These are phyloP conservation scores for Felis chaus DNA, from an alignment of 2,113 vertebrate genomes.

Conservation along the genomic window DNA sequence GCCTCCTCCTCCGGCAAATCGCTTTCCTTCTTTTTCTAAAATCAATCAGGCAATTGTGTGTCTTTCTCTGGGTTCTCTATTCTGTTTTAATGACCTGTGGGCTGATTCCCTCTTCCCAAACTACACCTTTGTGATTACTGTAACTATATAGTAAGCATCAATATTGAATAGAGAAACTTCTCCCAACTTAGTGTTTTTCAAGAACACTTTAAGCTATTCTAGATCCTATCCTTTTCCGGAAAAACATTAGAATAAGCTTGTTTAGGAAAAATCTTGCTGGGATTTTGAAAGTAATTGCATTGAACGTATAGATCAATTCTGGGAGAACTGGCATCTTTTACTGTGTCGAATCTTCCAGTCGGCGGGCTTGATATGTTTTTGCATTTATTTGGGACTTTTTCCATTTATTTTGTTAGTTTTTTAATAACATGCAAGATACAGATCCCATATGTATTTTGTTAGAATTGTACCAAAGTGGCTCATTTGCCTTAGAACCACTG, in stretches of 20 bases:
- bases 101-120: not conserved
- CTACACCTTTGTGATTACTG: not conserved
- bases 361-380: not conserved
- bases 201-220: not conserved
- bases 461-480: not conserved
- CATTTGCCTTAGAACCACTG: not conserved
- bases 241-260: not conserved
- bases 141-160: not conserved
- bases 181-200: not conserved
- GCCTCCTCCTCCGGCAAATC: accelerated
- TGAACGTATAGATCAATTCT: not conserved
- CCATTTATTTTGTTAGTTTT: not conserved
- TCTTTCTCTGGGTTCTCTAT: not conserved
- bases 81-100: not conserved
- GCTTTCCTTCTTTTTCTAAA: not conserved
- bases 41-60: too few relatives aligned
- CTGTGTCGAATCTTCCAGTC: not conserved
- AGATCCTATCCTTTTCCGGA: not conserved
- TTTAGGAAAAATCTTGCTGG: not conserved
- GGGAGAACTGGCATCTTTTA: not conserved
- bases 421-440: not conserved
- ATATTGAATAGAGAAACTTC: not conserved
- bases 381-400: not conserved
- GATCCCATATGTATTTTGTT: not conserved
- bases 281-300: not conserved